Conservation (phyloP, 92 coral and sea anemone species). For the Anthopleura xanthogrammica region DNA sequence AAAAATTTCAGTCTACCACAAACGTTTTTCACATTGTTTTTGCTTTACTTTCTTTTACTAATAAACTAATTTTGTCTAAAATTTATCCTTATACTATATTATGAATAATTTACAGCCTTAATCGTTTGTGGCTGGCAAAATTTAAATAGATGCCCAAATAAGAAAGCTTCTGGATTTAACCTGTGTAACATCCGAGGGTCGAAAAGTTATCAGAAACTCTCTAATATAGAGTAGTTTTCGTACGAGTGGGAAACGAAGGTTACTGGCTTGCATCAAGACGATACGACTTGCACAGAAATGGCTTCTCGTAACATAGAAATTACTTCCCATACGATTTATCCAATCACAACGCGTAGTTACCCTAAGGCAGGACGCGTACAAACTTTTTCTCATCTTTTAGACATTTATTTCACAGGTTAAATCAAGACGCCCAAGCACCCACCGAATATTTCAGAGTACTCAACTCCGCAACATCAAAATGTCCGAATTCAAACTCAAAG, state of each 20-base stretch:
- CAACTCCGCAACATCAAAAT: too few species aligned
- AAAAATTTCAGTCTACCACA: background rate
- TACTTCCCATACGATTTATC: too few species aligned
- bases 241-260: too few species aligned
- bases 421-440: background rate
- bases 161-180: background rate
- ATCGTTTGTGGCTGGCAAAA: background rate
- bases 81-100: background rate
- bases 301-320: too few species aligned
- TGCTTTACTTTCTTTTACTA: background rate
- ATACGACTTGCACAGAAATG: too few species aligned
- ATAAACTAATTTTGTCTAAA: conserved; percentile 7
- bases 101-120: background rate
- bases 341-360: too few species aligned
- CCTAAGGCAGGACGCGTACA: too few species aligned
- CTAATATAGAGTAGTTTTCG: too few species aligned
- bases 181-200: background rate
- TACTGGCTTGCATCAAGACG: too few species aligned
- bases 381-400: too few species aligned
- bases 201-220: too few species aligned
- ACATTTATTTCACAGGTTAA: background rate
- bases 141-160: background rate
- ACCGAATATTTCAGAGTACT: background rate
- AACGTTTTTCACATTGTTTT: background rate
- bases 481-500: too few species aligned